Evolutionary conservation across 2,797 vertebrate species (phyloP), one percentile per base, ranked within the genome.

Genomic region (Chanos chanos): DNA sequence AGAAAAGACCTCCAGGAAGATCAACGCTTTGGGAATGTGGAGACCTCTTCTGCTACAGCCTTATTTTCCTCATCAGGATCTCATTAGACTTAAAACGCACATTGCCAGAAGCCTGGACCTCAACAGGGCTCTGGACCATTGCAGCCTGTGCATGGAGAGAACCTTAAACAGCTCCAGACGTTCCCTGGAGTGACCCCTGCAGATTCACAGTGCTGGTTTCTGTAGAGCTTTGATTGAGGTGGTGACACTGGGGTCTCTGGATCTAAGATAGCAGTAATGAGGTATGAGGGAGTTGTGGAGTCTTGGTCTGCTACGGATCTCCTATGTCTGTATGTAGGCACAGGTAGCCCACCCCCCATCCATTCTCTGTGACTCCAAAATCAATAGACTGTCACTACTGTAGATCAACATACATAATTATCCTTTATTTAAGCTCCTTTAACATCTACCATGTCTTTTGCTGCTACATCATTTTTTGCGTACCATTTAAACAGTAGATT

Each of bases 61-160:
- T 25, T 56, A 24, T 50, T 60, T 65, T 64, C 56, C 63, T 65
- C 71, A 72, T 71, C 47, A 67, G 70, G 67, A 73, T 72, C 68
- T 73, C 61, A 73, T 78, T 79, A 76, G 69, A 71, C 56, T 48
- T 58, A 61, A 73, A 71, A 72, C 65, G 66, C 25, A 19, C 34
- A 49, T 51, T 62, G 44, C 52, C 61, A 68, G 64, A 19, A 73
- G 68, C 67, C 61, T 21, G 40, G 37, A 67, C 55, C 47, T 61
- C 43, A 48, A 21, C 49, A 19, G 45, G 68, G 40, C 44, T 64
- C 63, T 56, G 25, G 52, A 44, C 18, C 19, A 48, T 13, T 16
- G 16, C 16, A 16, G 16, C n/a, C n/a, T n/a, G n/a, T n/a, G 15
- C 69, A 45, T 48, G 56, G 39, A 59, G 30, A 48, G 61, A 57